A percentile compares a stretch with the other conserved stretches of the same genome.
These are phyloP conservation scores for Palythoa grandis DNA, from an alignment of 92 coral and sea anemone genomes.

Conservation along the genomic window DNA sequence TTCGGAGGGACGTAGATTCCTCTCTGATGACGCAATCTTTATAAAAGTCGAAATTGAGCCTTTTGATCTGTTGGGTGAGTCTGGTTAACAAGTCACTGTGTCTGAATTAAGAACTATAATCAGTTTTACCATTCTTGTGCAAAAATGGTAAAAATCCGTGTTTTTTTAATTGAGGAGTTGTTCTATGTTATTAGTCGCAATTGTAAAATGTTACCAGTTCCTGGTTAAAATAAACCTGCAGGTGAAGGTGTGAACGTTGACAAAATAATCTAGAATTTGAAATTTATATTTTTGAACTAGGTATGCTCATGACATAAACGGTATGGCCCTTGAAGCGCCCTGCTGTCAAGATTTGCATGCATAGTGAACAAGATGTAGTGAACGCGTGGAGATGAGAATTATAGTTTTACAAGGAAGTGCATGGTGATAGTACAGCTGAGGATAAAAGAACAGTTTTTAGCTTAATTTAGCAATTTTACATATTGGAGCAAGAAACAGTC, in stretches of 20 bases:
- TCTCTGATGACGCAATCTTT: slow-evolving; percentile 30
- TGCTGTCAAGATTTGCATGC: slow-evolving; percentile 5
- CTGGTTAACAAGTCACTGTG: slow-evolving; percentile 2
- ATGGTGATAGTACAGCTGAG: neutral
- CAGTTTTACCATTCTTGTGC: neutral
- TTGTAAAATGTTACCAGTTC: neutral
- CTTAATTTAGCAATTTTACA: too few relatives aligned
- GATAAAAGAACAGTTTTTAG: neutral
- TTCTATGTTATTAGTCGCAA: neutral
- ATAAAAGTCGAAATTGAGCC: slow-evolving; percentile 40
- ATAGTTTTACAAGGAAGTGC: neutral
- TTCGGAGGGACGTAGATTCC: slow-evolving; percentile 9
- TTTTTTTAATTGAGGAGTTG: neutral
- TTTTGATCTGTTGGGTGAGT: slow-evolving; percentile 42
- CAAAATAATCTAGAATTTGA: neutral
- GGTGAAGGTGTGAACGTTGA: neutral
- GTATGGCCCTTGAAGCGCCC: slow-evolving; percentile 2
- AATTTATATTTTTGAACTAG: slow-evolving; percentile 3
- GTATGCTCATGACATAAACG: neutral
- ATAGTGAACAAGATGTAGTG: neutral
- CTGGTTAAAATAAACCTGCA: neutral
- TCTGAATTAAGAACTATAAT: neutral
- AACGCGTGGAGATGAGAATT: neutral
- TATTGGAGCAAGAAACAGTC: too few relatives aligned
- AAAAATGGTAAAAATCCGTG: neutral